These are phyloP conservation scores for Andinoacara biseriatus DNA, from an alignment of 2,113 vertebrate species.

Conservation along the genomic window DNA sequence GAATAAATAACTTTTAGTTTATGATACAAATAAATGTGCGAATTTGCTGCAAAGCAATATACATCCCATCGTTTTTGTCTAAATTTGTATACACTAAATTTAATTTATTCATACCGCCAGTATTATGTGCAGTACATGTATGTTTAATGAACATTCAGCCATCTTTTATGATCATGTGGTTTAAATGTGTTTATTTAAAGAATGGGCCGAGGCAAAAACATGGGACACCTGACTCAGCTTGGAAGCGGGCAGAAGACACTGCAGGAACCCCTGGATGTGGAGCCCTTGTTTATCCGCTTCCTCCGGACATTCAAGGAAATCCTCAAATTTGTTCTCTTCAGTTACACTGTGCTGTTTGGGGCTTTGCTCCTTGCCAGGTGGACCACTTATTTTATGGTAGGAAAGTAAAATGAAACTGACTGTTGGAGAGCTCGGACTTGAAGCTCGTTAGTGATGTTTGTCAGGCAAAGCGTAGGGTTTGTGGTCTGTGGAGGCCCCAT, in stretches of 20 bases:
- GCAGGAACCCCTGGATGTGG: conserved; percentile 57
- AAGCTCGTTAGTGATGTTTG: conserved; percentile 14
- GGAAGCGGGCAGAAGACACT: conserved; percentile 47
- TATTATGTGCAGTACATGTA: not conserved
- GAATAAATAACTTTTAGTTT: not conserved
- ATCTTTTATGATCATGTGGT: not conserved
- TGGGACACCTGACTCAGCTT: conserved; percentile 49
- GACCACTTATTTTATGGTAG: conserved; percentile 94
- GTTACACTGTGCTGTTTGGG: conserved; percentile 93
- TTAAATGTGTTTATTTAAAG: conserved; percentile 44
- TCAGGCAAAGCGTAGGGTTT: conserved; percentile 11
- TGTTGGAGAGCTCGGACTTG: not conserved
- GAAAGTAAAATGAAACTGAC: conserved; percentile 74
- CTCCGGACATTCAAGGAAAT: conserved; percentile 92
- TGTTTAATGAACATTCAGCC: not conserved
- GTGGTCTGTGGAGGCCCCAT: conserved; percentile 31
- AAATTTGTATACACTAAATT: accelerated
- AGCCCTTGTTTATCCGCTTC: conserved; percentile 87
- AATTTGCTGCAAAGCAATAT: too few species aligned
- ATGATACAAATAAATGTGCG: not conserved
- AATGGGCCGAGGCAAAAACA: conserved; percentile 68
- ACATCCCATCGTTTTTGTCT: not conserved
- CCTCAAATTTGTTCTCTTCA: conserved; percentile 93
- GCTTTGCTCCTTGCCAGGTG: conserved; percentile 92
- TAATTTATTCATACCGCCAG: not conserved